Evolutionary conservation across 2,797 vertebrate genomes (phyloP).

Genomic region (Nasua narica): DNA sequence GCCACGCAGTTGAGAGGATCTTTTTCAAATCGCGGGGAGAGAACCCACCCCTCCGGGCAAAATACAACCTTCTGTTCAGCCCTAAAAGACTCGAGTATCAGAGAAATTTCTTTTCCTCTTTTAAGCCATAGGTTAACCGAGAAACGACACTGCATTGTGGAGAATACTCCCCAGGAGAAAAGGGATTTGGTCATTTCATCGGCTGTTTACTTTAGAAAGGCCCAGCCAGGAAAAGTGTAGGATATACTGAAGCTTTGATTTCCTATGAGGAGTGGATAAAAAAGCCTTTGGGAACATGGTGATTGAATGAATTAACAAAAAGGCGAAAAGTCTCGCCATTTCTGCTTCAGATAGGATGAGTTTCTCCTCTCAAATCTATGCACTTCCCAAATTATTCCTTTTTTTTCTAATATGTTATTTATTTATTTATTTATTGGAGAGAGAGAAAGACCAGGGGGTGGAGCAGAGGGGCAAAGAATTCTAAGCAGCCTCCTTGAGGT

Average conservation of each 20-base stretch:
- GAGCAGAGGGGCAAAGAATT: not conserved
- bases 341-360: not conserved
- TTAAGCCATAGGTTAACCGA: not conserved
- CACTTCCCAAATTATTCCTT: not conserved
- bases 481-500: not conserved
- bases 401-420: not conserved
- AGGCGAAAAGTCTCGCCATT: not conserved
- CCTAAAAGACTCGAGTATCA: not conserved
- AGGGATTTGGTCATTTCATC: not conserved
- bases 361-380: not conserved
- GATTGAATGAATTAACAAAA: not conserved
- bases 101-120: not conserved
- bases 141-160: not conserved
- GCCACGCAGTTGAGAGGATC: not conserved
- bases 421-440: not conserved
- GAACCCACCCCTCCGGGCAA: not conserved
- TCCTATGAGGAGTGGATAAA: not conserved
- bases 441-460: not conserved
- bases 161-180: not conserved
- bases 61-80: not conserved
- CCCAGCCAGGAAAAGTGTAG: not conserved
- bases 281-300: not conserved
- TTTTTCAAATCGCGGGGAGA: constrained; percentile 21
- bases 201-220: not conserved
- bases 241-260: not conserved